A percentile compares a stretch with the other conserved stretches of the same genome.
Evolutionary conservation across 2,888 invertebrate species (phyloP).

Genomic region (Campaea margaritaria): DNA sequence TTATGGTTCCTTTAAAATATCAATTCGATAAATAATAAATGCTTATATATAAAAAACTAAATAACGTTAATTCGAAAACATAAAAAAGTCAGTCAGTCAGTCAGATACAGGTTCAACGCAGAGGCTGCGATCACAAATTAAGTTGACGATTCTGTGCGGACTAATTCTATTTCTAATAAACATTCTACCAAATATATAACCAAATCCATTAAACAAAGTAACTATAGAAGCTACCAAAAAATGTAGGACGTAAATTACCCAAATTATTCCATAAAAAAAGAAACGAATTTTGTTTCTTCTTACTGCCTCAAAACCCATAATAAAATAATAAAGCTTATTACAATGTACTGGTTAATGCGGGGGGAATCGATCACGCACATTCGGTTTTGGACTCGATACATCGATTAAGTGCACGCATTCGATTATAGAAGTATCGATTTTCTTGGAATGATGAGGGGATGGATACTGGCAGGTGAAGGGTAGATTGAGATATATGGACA

Average conservation of each 20-base stretch:
- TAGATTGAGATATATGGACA: too few species aligned
- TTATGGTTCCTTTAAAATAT: too few species aligned
- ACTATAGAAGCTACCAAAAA: neutral
- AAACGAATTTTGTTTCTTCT: conserved; percentile 24
- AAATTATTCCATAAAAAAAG: conserved; percentile 27
- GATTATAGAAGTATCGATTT: conserved; percentile 58
- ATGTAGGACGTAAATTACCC: conserved; percentile 12
- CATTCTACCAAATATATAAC: too few species aligned
- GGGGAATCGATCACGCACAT: conserved; percentile 57
- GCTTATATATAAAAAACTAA: too few species aligned
- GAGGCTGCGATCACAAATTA: too few species aligned
- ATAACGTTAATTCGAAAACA: too few species aligned
- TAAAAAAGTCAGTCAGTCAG: too few species aligned
- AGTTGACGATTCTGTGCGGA: too few species aligned
- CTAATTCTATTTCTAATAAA: too few species aligned
- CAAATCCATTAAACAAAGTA: neutral
- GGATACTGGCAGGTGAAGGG: neutral
- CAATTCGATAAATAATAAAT: too few species aligned
- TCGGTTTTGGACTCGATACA: conserved; percentile 45
- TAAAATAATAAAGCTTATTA: conserved; percentile 59
- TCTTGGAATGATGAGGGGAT: conserved; percentile 21
- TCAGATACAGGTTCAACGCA: too few species aligned
- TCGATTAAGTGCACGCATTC: conserved; percentile 70
- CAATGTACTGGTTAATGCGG: conserved; percentile 30
- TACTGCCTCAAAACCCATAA: conserved; percentile 39